Base-by-base conservation (phyloP, 2,797 vertebrate species). In the Passerculus sandwichensis region DNA sequence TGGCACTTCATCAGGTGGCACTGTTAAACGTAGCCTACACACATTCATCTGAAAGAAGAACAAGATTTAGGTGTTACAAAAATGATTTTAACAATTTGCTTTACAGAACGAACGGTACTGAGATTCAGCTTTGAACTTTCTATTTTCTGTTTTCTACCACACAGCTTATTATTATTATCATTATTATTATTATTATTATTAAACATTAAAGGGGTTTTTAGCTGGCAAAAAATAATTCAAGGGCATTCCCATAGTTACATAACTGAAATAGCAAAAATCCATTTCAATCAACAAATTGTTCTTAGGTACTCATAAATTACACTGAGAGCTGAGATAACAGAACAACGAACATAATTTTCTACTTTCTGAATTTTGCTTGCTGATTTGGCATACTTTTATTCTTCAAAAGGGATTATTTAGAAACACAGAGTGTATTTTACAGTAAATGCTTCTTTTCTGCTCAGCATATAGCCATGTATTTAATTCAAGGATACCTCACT, bases 11-110 rank as follows among this genome's bases (percentile, higher is more conserved):
- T 98, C 98, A 0, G 98, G 97, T 25, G 99, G 99, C 11, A 99
- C 97, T 1, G 99, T 99, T 64, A 99, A 98, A 70, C 99, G 98
- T 27, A 99, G 97, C 80, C 99, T 98, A 64, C 98, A 98, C 94
- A 99, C 97, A 51, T 97, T 98, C 91, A 98, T 98, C 99, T 99
- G 96, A 62, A 92, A 88, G 76, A 93, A 77, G 91, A 76, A 76
- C 4, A 71, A 84, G 61, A 64, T 60, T 72, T 21, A 50, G 38
- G 19, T 16, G 5, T 82, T 86, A 90, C 5, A 72, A 85, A 85
- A 66, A 17, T 14, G 0, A 60, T 56, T 75, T 62, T 29, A 84
- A 19, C 57, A 54, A 66, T 40, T 70, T 76, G 6, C 53, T 82
- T 81, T 71, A 70, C 23, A 65, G 72, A 86, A 76, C 44, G 10